These are phyloP conservation scores for Lanistes nyassanus DNA, from an alignment of 1,140 invertebrate genomes.

Conservation along the genomic window DNA sequence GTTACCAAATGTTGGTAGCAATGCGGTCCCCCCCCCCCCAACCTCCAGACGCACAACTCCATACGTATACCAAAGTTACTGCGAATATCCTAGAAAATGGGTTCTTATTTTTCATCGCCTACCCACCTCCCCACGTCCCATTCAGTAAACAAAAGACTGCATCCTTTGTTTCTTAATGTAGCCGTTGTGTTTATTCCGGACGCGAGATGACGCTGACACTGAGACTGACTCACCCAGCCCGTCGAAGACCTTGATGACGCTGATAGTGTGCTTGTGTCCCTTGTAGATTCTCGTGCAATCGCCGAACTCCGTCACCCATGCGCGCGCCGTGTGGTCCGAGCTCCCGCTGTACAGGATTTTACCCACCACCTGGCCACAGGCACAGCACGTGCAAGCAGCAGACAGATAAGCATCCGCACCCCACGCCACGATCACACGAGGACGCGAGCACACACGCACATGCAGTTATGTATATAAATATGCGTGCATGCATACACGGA, in stretches of 20 bases:
- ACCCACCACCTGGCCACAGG: slow-evolving; percentile 65
- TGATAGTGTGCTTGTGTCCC: slow-evolving; percentile 69
- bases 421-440: not conserved
- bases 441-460: not conserved
- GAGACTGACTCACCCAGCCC: slow-evolving; percentile 67
- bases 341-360: slow-evolving; percentile 71
- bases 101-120: too few species aligned
- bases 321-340: slow-evolving; percentile 69
- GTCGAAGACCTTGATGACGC: slow-evolving; percentile 67
- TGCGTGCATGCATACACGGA: too few species aligned
- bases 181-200: not conserved
- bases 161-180: too few species aligned
- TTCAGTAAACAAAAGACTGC: too few species aligned
- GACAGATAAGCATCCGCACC: not conserved
- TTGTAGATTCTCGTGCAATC: slow-evolving; percentile 71
- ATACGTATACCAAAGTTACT: too few species aligned
- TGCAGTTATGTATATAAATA: not conserved
- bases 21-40: too few species aligned
- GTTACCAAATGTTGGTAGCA: too few species aligned
- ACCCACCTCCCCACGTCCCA: too few species aligned
- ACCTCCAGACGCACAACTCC: too few species aligned
- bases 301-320: slow-evolving; percentile 72
- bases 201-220: not conserved
- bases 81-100: too few species aligned
- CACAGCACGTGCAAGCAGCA: not conserved